phyloP scores from a whole-genome alignment of 2,797 vertebrate genomes.

The Macrochelys suwanniensis region DNA sequence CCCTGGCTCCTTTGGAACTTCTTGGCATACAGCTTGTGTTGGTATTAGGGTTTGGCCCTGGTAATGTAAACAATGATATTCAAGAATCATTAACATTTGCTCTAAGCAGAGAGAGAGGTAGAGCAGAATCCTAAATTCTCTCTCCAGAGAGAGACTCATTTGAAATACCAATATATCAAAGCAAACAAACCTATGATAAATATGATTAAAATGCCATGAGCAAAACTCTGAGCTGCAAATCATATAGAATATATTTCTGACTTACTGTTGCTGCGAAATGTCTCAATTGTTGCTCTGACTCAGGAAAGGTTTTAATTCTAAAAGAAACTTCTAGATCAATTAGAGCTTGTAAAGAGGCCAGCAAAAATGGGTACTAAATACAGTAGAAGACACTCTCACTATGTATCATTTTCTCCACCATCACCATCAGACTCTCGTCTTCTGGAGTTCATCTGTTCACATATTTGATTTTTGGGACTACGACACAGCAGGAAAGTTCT shows the following conservation, averaged over 20 bases:
- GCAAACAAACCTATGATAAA: background rate
- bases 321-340: background rate
- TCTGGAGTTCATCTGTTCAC: background rate
- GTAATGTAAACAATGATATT: background rate
- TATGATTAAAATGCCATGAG: background rate
- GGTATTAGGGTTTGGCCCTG: background rate
- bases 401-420: background rate
- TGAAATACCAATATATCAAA: background rate
- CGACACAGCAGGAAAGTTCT: background rate
- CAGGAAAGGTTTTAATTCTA: background rate
- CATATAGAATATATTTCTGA: background rate
- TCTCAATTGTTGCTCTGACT: background rate
- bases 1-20: background rate
- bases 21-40: background rate
- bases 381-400: background rate
- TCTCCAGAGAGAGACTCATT: background rate
- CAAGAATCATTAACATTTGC: background rate
- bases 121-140: background rate
- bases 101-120: background rate
- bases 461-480: background rate
- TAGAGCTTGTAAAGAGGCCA: background rate
- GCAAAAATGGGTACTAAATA: background rate
- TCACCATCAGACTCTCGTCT: background rate
- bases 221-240: background rate
- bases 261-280: background rate